A percentile compares a stretch with the other conserved stretches of the same genome.
Conservation (phyloP, 2,113 vertebrate species). For the Leptobrachium ailaonicum region DNA sequence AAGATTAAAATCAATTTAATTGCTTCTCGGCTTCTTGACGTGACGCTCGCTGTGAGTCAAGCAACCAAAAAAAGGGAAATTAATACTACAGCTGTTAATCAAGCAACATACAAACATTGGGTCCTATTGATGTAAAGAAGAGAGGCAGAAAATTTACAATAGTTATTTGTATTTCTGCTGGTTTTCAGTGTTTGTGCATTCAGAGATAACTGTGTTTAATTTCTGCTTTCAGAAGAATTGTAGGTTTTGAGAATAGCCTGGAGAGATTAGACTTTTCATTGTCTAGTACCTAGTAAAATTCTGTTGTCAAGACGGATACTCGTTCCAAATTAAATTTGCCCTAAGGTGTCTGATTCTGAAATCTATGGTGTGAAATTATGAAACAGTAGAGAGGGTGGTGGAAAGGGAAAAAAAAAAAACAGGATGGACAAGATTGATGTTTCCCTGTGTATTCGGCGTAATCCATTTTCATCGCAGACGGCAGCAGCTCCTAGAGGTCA, state of each 20-base stretch:
- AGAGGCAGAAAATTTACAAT: constrained; percentile 33
- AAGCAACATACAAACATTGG: constrained; percentile 69
- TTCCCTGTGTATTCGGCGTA: constrained; percentile 51
- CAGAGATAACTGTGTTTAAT: constrained; percentile 45
- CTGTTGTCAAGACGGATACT: constrained; percentile 57
- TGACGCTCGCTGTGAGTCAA: constrained; percentile 81
- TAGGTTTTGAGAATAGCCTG: constrained; percentile 45
- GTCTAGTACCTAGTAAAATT: constrained; percentile 52
- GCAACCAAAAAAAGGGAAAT: constrained; percentile 79
- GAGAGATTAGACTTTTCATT: constrained; percentile 54
- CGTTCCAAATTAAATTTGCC: constrained; percentile 66
- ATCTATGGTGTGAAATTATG: constrained; percentile 54
- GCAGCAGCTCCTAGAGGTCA: constrained; percentile 54
- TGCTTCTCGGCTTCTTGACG: constrained; percentile 81
- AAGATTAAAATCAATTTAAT: constrained; percentile 88
- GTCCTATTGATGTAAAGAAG: constrained; percentile 66
- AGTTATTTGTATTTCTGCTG: constrained; percentile 31
- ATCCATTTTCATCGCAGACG: constrained; percentile 57
- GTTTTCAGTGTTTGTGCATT: constrained; percentile 31
- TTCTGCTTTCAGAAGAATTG: constrained; percentile 50
- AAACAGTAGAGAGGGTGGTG: constrained; percentile 47
- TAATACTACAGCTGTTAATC: constrained; percentile 81
- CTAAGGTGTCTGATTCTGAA: constrained; percentile 53
- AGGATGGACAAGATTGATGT: constrained; percentile 40
- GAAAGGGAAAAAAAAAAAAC: too few species aligned